Evolutionary conservation across 2,113 vertebrate genomes (phyloP).

Genomic region (Antennarius striatus): DNA sequence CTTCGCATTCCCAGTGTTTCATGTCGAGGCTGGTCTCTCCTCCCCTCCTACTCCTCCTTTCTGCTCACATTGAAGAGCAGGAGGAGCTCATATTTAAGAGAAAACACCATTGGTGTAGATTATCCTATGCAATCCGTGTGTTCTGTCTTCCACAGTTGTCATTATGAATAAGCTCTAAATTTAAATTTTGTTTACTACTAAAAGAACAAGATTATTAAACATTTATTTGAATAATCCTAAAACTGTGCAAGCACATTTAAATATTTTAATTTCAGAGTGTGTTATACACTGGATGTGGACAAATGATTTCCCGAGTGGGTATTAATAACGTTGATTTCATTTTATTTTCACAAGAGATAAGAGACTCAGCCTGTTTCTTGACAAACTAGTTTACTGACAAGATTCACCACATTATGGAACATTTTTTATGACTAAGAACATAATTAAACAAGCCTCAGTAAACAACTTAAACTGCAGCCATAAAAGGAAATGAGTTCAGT

Average conservation of each 20-base stretch:
- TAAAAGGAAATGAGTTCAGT: constrained; percentile 16
- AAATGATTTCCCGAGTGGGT: too few relatives aligned
- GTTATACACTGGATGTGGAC: neutral
- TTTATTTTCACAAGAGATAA: neutral
- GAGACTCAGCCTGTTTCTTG: neutral
- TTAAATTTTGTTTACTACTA: neutral
- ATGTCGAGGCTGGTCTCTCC: constrained; percentile 56
- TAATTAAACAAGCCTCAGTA: constrained; percentile 14
- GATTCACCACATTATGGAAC: neutral
- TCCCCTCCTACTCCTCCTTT: constrained; percentile 1
- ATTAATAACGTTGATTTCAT: too few relatives aligned
- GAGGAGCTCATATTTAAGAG: constrained; percentile 39
- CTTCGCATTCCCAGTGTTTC: constrained; percentile 60
- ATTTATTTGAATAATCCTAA: too few relatives aligned
- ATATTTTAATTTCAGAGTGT: neutral
- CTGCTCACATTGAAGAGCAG: too few relatives aligned
- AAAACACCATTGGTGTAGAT: constrained; percentile 18
- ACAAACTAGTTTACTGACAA: constrained; percentile 1
- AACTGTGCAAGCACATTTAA: too few relatives aligned
- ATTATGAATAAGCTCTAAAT: neutral
- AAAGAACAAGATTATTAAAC: neutral
- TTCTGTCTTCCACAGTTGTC: neutral
- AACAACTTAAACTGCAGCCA: constrained; percentile 18
- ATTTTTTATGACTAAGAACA: constrained; percentile 4
- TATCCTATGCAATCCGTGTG: constrained; percentile 17